Base-by-base conservation (phyloP, 2,888 invertebrate species). In the Lagria hirta region DNA sequence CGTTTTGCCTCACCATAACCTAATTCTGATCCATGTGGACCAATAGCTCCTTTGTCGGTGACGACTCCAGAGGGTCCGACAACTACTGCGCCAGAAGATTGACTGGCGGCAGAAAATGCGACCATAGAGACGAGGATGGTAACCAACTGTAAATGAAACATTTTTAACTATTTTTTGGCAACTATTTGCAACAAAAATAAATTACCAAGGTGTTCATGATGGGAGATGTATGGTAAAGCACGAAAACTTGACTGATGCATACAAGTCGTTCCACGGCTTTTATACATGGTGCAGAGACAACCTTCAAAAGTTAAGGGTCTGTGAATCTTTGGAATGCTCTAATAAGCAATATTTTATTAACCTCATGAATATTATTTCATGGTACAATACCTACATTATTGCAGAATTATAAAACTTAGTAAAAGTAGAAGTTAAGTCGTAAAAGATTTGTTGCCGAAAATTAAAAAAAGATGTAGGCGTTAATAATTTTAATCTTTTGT, bases 21-120 rank as follows among this genome's bases (percentile, higher is more conserved):
- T 7, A 32, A 26, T 29, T 26, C 35, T 5, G 16, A 15, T 6
- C 49, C 51, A 1, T 45, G 42, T 3, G 57, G 57, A 6, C 57
- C 57, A 12, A 57, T 52, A n/a, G 45, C 28, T 18, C 51, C 49
- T 5, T 36, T 33, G n/a, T 43, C 40, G 27, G 50, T 49, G 1
- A 51, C 41, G 7, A 49, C 36, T 22, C 52, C 52, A 13, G 49
- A 41, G 21, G 47, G 49, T 32, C 52, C 52, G n/a, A 34, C 14
- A n/a, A 48, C 28, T 4, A 47, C 27, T 8, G 30, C 27, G 2
- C 42, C 48, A 11, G 18, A n/a, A n/a, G n/a, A n/a, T n/a, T n/a
- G n/a, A n/a, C n/a, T n/a, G 11, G 49, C 42, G 18, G 27, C 35
- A n/a, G 28, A 22, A 17, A 20, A 4, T 12, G 21, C 40, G 17